These are phyloP conservation scores for Priocnemis perturbator DNA, from an alignment of 2,888 invertebrate species.

Conservation along the genomic window DNA sequence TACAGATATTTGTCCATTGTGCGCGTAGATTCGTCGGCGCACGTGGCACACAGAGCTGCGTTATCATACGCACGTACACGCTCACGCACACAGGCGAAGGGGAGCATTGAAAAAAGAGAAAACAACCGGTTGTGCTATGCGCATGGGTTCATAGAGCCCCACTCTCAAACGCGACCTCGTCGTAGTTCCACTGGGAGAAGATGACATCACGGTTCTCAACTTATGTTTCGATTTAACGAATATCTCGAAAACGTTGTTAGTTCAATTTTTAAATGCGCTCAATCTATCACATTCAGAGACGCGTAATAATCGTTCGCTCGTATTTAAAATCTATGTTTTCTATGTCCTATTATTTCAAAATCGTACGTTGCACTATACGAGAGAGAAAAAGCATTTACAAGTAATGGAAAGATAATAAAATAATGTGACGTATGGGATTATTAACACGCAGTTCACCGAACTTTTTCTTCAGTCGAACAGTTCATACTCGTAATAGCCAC, in stretches of 20 bases:
- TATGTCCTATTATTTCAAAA: too few species aligned
- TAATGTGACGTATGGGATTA: too few species aligned
- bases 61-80: slow-evolving; percentile 34
- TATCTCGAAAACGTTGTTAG: background rate
- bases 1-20: slow-evolving; percentile 61
- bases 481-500: too few species aligned
- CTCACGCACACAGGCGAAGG: slow-evolving; percentile 50
- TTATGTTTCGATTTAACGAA: slow-evolving; percentile 15
- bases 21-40: slow-evolving; percentile 54
- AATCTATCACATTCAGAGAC: too few species aligned
- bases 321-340: too few species aligned
- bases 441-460: too few species aligned
- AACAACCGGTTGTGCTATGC: slow-evolving; percentile 72
- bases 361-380: too few species aligned
- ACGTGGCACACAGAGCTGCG: slow-evolving; percentile 14
- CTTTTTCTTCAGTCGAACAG: too few species aligned
- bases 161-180: slow-evolving; percentile 69
- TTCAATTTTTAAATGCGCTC: too few species aligned
- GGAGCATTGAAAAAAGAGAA: slow-evolving; percentile 67
- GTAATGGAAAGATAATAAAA: too few species aligned
- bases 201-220: slow-evolving; percentile 71
- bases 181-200: slow-evolving; percentile 59
- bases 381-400: too few species aligned
- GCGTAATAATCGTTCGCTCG: too few species aligned
- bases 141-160: slow-evolving; percentile 69